Evolutionary conservation across 2,888 invertebrate genomes (phyloP).

Genomic region (Hypsopygia costalis): DNA sequence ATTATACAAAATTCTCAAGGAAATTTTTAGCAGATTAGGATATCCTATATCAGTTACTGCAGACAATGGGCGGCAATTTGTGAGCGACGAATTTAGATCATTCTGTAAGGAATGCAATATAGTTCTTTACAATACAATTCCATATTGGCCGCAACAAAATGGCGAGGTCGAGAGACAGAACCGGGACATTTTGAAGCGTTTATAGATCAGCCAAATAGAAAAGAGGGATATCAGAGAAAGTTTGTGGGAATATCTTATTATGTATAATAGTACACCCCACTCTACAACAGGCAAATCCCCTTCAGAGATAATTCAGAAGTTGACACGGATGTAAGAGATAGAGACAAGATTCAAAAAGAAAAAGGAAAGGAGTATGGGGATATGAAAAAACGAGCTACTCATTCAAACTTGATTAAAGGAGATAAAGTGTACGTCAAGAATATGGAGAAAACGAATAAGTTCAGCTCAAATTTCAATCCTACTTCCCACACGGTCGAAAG

Average conservation of each 20-base stretch:
- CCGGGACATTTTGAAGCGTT: slow-evolving; percentile 25
- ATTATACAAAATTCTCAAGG: slow-evolving; percentile 15
- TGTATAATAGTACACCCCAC: slow-evolving; percentile 30
- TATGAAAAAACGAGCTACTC: no score
- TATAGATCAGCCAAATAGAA: slow-evolving; percentile 19
- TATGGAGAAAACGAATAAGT: no score
- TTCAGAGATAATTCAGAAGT: no score
- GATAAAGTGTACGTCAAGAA: no score
- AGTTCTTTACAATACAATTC: slow-evolving; percentile 17
- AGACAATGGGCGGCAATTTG: slow-evolving; percentile 26
- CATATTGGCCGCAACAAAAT: slow-evolving; percentile 29
- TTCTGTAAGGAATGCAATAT: slow-evolving; percentile 20
- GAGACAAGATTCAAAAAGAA: no score
- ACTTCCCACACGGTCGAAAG: no score
- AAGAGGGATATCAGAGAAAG: slow-evolving; percentile 18
- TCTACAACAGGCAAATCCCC: slow-evolving; percentile 23
- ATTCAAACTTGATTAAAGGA: no score
- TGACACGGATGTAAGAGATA: no score
- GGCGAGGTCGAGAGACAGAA: slow-evolving; percentile 32
- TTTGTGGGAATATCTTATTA: slow-evolving; percentile 20
- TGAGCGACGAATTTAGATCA: slow-evolving; percentile 17
- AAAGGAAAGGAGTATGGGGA: no score
- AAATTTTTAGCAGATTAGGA: slow-evolving; percentile 15
- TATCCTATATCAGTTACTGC: slow-evolving; percentile 18
- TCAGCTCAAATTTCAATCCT: no score